These are phyloP conservation scores for Catonia carolina DNA, from an alignment of 2,888 invertebrate genomes.

Conservation along the genomic window DNA sequence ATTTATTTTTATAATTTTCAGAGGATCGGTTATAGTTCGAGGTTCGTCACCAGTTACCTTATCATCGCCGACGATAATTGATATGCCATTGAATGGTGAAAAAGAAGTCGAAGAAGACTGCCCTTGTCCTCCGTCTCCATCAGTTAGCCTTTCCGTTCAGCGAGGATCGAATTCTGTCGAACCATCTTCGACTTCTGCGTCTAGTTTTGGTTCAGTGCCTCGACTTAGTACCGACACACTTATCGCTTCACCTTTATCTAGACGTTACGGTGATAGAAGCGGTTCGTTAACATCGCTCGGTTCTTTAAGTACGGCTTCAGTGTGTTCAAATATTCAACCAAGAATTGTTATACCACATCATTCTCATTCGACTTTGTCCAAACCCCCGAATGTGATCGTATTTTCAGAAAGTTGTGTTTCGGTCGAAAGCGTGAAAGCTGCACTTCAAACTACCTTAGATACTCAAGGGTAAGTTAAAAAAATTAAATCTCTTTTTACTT, in stretches of 20 bases:
- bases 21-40: not conserved
- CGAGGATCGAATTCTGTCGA: not conserved
- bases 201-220: conserved; percentile 27
- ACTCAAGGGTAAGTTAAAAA: conserved; percentile 57
- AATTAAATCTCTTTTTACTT: too few species aligned
- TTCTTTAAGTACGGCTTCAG: conserved; percentile 31
- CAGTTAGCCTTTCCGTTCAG: conserved; percentile 3
- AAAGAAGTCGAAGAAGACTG: not conserved
- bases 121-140: not conserved
- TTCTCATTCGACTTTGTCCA: conserved; percentile 41
- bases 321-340: conserved; percentile 12
- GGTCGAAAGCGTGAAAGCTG: conserved; percentile 64
- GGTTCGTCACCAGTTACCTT: not conserved
- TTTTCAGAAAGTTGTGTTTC: conserved; percentile 71
- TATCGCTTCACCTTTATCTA: conserved; percentile 11
- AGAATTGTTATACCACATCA: conserved; percentile 17
- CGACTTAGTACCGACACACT: conserved; percentile 25
- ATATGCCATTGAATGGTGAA: not conserved
- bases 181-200: conserved; percentile 15
- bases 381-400: conserved; percentile 74
- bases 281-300: conserved; percentile 33
- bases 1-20: too few species aligned
- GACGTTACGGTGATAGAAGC: conserved; percentile 19
- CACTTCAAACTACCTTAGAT: conserved; percentile 61
- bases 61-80: not conserved